Conservation (phyloP, 2,113 vertebrate genomes). For the Cisticola juncidis region DNA sequence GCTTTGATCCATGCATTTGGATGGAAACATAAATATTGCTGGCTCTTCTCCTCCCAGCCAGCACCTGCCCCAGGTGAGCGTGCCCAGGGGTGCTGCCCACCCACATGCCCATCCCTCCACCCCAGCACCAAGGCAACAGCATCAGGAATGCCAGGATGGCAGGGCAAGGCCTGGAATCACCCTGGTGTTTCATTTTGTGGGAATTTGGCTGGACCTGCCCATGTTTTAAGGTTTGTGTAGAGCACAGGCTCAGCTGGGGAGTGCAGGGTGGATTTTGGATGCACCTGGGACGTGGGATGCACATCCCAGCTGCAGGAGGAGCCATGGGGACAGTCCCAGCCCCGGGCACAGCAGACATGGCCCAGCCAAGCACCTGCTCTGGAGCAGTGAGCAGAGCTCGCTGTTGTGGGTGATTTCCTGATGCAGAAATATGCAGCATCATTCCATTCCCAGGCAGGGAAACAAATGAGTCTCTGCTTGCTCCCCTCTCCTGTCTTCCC, state of each 20-base stretch:
- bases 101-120: background rate
- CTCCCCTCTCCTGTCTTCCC: background rate
- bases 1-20: constrained; percentile 69
- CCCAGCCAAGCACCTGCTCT: background rate
- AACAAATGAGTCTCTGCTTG: background rate
- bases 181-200: background rate
- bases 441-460: background rate
- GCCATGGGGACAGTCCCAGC: background rate
- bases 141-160: background rate
- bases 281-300: accelerated
- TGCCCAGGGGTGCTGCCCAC: background rate
- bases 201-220: background rate
- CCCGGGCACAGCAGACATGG: accelerated
- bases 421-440: background rate
- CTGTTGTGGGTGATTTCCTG: background rate
- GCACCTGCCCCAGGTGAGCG: background rate
- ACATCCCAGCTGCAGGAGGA: background rate
- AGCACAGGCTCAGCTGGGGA: accelerated
- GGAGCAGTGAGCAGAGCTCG: background rate
- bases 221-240: background rate
- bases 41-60: background rate
- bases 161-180: background rate
- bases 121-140: background rate
- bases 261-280: accelerated
- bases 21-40: constrained; percentile 59